These are phyloP conservation scores for Heliconius sara DNA, from an alignment of 2,888 invertebrate species.

Conservation along the genomic window DNA sequence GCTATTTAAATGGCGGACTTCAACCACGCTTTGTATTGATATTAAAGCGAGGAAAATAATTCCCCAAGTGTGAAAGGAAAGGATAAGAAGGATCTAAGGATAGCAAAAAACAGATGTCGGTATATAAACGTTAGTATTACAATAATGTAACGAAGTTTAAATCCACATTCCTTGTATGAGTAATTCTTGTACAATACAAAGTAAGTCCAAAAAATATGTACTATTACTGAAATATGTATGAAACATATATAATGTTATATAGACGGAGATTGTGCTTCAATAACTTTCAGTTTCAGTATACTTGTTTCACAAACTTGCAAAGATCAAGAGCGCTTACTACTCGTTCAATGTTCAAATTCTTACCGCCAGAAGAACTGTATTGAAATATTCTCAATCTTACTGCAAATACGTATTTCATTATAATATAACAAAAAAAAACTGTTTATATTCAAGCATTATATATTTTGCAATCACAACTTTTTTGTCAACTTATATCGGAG, in stretches of 20 bases:
- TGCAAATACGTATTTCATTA: too few relatives aligned
- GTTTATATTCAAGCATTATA: too few relatives aligned
- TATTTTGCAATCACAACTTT: neutral
- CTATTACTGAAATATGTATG: neutral
- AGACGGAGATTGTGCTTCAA: neutral
- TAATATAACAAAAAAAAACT: too few relatives aligned
- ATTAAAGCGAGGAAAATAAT: neutral
- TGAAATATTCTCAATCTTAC: neutral
- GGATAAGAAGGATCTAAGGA: too few relatives aligned
- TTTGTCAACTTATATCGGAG: neutral
- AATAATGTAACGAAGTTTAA: neutral
- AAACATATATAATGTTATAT: neutral
- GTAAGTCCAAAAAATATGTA: neutral
- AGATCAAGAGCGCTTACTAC: conserved; percentile 11
- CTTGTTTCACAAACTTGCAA: neutral
- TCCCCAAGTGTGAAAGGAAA: too few relatives aligned
- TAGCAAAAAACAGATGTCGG: too few relatives aligned
- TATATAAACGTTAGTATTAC: neutral
- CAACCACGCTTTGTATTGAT: neutral
- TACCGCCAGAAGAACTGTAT: neutral
- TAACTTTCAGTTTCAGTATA: neutral
- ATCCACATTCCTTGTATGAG: neutral
- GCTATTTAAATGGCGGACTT: neutral
- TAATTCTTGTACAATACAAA: neutral
- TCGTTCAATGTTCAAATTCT: conserved; percentile 4